Evolutionary conservation across 2,888 invertebrate species (phyloP), one percentile per base, ranked within the genome.

Genomic region (Ormyrus nitidulus): DNA sequence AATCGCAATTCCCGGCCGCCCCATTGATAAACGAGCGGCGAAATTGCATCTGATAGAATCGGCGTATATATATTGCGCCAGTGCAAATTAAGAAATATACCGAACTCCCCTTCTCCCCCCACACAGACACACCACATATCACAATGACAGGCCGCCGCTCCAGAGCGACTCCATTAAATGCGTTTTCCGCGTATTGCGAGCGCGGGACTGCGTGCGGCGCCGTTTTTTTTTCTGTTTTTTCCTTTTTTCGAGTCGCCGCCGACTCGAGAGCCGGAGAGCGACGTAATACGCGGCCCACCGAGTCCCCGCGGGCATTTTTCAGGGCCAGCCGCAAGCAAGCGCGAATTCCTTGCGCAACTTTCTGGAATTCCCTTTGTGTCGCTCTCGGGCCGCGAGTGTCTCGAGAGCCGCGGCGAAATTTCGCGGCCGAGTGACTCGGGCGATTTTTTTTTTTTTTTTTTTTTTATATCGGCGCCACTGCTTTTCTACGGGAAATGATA

Each of bases 231-330:
- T 34, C 4, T 2, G 1, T 2, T 34, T 34, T 34, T 34, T 34
- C 34, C 34, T 34, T 34, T 34, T 70, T 44, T 34, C 46, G 56
- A 46, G 68, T 4, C 34, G 44, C 64, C 6, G 48, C 46, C 65
- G 65, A 13, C 48, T 51, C 80, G 80, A 81, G 77, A 34, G 34
- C 48, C 44, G 78, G 80, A 81, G 77, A 34, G 34, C 81, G 81
- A 82, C 81, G 72, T 72, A 58, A 77, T 64, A 48, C 62, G 11
- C 82, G 73, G 64, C 82, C 83, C 80, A 80, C 81, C 81, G 75
- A 80, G 76, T 74, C 77, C 62, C 66, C 11, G 56, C 61, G 62
- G 34, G 68, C 61, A 70, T 81, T 77, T 81, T 83, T 76, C 81
- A 70, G 75, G 73, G 71, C 3, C 78, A 72, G 49, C 48, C 71